phyloP scores from a whole-genome alignment of 2,113 vertebrate genomes.

The Syngnathoides biaculeatus region DNA sequence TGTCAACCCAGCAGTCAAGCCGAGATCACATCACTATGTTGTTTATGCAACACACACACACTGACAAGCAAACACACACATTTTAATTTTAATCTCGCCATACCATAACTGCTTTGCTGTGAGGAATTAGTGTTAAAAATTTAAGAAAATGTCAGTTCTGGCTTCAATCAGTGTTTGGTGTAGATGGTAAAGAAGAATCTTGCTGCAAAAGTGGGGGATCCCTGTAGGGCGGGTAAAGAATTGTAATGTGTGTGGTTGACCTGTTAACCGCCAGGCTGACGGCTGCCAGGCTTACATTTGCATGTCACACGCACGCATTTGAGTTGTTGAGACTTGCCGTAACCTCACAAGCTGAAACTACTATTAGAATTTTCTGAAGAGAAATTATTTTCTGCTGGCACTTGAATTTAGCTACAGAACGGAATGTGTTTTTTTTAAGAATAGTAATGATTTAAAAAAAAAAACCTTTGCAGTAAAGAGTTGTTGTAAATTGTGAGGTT shows the following conservation, averaged over 20 bases:
- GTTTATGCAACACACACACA: not conserved
- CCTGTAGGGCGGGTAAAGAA: not conserved
- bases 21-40: not conserved
- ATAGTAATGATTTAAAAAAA: no score
- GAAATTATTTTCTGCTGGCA: not conserved
- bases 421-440: no score
- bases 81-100: not conserved
- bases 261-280: slow-evolving; percentile 21
- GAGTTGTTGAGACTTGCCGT: slow-evolving; percentile 10
- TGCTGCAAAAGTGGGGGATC: not conserved
- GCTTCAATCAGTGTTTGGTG: not conserved
- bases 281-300: slow-evolving; percentile 28
- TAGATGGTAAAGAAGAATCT: not conserved
- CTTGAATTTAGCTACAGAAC: no score
- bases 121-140: not conserved
- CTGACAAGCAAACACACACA: no score
- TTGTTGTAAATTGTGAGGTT: no score
- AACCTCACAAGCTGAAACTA: not conserved
- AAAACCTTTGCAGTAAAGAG: no score
- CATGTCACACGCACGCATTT: slow-evolving; percentile 15
- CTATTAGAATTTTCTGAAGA: no score
- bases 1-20: not conserved
- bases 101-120: not conserved
- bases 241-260: slow-evolving; percentile 18
- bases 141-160: not conserved